Base-by-base conservation (phyloP, 2,888 invertebrate species). In the Phytoseiulus persimilis region DNA sequence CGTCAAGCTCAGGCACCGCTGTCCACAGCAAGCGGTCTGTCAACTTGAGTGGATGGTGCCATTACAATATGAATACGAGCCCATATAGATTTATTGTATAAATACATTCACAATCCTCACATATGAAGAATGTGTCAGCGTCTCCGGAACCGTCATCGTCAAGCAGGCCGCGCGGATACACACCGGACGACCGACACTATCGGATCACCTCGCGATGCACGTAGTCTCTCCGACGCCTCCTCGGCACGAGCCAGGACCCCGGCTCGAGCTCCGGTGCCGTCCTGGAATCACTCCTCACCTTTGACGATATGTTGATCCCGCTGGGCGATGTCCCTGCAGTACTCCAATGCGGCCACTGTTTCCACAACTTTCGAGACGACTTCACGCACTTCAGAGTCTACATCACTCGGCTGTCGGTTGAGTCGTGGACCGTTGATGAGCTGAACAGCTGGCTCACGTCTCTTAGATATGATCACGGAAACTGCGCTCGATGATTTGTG, bases 331-430 rank as follows among this genome's bases (percentile, higher is more conserved):
- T 87, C 87, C 32, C 87, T 33, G 33, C 87, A 87, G 87, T 87
- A 87, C 45, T 87, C 87, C 87, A 87, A 87, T n/a, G 87, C 87
- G n/a, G 45, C 39, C n/a, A 87, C 87, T n/a, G 87, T 32, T 28
- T 87, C 87, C 28, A 87, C 87, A 11, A 87, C 45, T 45, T 87
- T 87, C 23, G 87, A 32, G 39, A 87, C 87, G 11, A 87, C 87
- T 87, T 87, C 87, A 87, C 87, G 32, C 87, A 87, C 87, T 87
- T 87, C 87, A 87, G 1, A 32, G 45, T 33, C 32, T 33, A 6
- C 33, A 39, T 87, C 32, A 87, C n/a, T 32, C 0, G 32, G 6
- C 45, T 87, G 87, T 18, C 65, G 65, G 18, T 65, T 65, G 65
- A 65, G 14, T 23, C 65, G 65, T 14, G 65, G 18, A 65, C 23